Evolutionary conservation across 1,140 invertebrate species (phyloP).

Genomic region (Bursaphelenchus mucronatus): DNA sequence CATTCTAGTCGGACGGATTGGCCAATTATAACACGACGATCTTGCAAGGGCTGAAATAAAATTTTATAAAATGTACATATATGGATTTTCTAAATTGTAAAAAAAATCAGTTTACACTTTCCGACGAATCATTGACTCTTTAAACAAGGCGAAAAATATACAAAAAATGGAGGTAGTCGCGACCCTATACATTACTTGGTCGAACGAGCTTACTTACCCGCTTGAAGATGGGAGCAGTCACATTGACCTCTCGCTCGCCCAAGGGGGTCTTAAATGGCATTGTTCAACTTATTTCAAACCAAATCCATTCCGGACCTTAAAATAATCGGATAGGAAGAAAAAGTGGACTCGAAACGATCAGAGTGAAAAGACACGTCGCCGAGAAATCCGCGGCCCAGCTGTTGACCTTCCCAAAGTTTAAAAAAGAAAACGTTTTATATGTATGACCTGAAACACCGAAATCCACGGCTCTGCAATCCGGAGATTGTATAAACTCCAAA

Average conservation of each 20-base stretch:
- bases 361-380: no score
- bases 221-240: conserved; percentile 48
- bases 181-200: no score
- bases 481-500: no score
- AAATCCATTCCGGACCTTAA: no score
- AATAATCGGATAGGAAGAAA: no score
- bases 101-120: conserved; percentile 2
- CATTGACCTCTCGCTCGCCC: conserved; percentile 50
- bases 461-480: no score
- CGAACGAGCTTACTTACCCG: conserved; percentile 30
- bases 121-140: background rate
- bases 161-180: background rate
- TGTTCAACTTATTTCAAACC: no score
- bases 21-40: conserved; percentile 56
- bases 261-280: conserved; percentile 56
- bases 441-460: no score
- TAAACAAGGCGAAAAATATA: background rate
- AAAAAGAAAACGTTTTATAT: no score
- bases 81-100: conserved; percentile 6
- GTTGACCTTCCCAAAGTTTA: no score
- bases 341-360: no score
- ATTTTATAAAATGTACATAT: conserved; percentile 14
- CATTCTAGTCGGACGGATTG: conserved; percentile 57
- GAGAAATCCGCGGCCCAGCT: no score
- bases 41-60: conserved; percentile 53